A percentile compares a stretch with the other conserved stretches of the same genome.
These are phyloP conservation scores for Hydractinia echinata DNA, from an alignment of 30 jellyfish, hydroid and myxozoan species.

Conservation along the genomic window DNA sequence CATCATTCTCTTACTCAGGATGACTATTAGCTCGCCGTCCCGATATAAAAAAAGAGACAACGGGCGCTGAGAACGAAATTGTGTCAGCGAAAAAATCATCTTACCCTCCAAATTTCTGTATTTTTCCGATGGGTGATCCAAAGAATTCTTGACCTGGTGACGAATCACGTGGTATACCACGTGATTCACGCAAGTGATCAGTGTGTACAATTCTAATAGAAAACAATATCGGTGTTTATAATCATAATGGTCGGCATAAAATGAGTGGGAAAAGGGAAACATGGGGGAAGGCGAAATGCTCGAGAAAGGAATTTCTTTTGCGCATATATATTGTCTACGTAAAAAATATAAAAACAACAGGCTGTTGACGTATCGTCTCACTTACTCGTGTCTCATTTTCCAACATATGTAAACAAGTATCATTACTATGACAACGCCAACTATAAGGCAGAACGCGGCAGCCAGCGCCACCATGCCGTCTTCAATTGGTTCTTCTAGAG, in stretches of 20 bases:
- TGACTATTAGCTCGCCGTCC: too few species aligned
- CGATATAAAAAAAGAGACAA: too few species aligned
- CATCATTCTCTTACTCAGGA: too few species aligned
- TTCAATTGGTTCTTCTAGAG: slow-evolving; percentile 18
- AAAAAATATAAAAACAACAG: too few species aligned
- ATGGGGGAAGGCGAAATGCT: too few species aligned
- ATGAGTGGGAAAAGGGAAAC: too few species aligned
- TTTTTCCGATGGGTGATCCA: neutral
- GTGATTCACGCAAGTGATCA: neutral
- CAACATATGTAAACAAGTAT: slow-evolving; percentile 43
- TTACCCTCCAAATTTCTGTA: slow-evolving; percentile 9
- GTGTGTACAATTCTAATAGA: neutral
- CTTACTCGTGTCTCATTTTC: slow-evolving; percentile 85
- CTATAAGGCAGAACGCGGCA: slow-evolving; percentile 45
- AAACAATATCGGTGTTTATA: neutral
- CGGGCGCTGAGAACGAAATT: too few species aligned
- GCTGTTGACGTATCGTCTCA: neutral
- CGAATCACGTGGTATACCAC: neutral
- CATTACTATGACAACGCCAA: slow-evolving; percentile 29
- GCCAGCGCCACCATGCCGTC: slow-evolving; percentile 90
- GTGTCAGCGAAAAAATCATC: neutral
- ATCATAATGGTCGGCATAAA: too few species aligned
- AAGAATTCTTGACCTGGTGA: neutral
- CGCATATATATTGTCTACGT: too few species aligned
- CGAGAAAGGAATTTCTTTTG: too few species aligned